Evolutionary conservation across 1,140 invertebrate genomes (phyloP), one percentile per base, ranked within the genome.

Genomic region (Neuroterus valhalla): DNA sequence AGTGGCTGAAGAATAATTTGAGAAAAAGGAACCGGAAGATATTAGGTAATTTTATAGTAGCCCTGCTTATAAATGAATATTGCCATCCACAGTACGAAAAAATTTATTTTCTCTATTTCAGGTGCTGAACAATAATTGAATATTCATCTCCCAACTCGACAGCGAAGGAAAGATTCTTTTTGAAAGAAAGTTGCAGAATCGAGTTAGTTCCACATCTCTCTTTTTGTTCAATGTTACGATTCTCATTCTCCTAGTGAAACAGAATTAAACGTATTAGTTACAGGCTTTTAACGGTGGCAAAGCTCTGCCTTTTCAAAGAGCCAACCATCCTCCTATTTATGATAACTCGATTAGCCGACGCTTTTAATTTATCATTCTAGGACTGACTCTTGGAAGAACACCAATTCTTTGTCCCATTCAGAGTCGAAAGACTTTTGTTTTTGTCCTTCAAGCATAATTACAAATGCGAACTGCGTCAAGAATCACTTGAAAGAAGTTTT

Each of bases 181-280:
- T 1, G 31, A 62, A 62, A 62, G 11, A 62, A 62, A 62, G 23
- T 26, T 62, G 55, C 11, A 26, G 31, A 62, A 62, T 62, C 14
- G 31, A 62, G 55, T 78, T 71, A 80, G 74, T 75, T 44, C 31
- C 44, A 23, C 38, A 72, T 67, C 70, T 71, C 31, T 72, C 62
- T 66, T 76, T 71, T 48, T n/a, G 71, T 74, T 46, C 62, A 2
- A 66, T 52, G 52, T 70, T 66, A 75, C 52, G 71, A 72, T 71
- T 75, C 70, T 76, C 67, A 66, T 74, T 66, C 38, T 71, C 48
- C 68, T 66, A 70, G 55, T 42, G 74, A 66, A 82, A 85, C 78
- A 82, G 78, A 87, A 86, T 88, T 88, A 86, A 78, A 78, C 71
- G 77, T 83, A 82, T 84, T 85, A 88, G 87, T 86, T 85, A 85